These are phyloP conservation scores for Eulacestoma nigropectus DNA, from an alignment of 2,113 vertebrate genomes.

Conservation along the genomic window DNA sequence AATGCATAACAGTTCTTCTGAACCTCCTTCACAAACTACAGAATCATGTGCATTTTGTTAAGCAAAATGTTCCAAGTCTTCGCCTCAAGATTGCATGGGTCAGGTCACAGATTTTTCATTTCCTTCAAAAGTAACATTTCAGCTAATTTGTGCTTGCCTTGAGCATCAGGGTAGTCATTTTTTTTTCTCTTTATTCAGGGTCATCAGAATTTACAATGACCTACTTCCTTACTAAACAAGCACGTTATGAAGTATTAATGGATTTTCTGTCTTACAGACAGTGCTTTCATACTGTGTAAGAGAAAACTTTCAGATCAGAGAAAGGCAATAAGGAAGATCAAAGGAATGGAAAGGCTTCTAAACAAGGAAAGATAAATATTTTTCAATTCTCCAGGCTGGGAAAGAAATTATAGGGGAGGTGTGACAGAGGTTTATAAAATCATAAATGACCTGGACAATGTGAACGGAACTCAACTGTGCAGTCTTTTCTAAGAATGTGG, in stretches of 20 bases:
- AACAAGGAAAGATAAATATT: neutral
- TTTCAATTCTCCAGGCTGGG: neutral
- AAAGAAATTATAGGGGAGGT: neutral
- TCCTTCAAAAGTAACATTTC: neutral
- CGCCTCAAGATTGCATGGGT: neutral
- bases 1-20: neutral
- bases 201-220: constrained; percentile 12
- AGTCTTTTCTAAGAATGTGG: neutral
- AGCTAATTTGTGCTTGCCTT: constrained; percentile 9
- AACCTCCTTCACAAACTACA: neutral
- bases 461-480: neutral
- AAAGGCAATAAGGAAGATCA: neutral
- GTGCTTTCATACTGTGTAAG: neutral
- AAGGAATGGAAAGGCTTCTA: neutral
- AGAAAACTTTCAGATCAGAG: neutral
- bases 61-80: neutral
- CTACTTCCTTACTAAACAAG: constrained; percentile 23
- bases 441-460: neutral
- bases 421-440: neutral
- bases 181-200: neutral
- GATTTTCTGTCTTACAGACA: neutral
- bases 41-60: neutral
- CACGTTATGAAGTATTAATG: neutral
- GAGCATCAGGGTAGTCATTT: neutral
- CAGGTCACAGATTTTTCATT: neutral